Base-by-base conservation (phyloP, 92 coral and sea anemone genomes). In the Plumapathes pennacea region DNA sequence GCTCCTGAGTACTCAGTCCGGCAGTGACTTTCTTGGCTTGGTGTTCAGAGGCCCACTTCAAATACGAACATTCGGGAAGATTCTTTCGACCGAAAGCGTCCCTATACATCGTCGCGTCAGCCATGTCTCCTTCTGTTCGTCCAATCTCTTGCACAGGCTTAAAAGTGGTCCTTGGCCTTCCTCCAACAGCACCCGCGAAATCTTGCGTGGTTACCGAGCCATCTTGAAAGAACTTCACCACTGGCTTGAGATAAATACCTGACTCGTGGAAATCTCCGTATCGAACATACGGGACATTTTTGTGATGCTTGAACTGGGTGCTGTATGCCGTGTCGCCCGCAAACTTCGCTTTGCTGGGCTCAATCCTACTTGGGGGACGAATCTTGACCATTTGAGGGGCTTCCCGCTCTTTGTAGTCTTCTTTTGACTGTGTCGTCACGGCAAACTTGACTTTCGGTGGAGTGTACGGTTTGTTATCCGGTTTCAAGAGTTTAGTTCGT, bases 211-310 rank as follows among this genome's bases (percentile, higher is more conserved):
- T 91, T 0, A 91, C 89, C 17, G 97, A 91, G 15, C 96, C 96
- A 51, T 82, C 89, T 46, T 86, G 88, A 31, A 64, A 68, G 72
- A 91, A 91, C 79, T 88, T 91, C 20, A 67, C 76, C 14, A 72
- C 59, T 4, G 97, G 97, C 38, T 91, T 91, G 1, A 83, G 84
- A 30, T 87, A 91, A 44, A 83, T 52, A 32, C 44, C 82, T 10
- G 87, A 57, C 66, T 88, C 97, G 83, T 91, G 97, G 40, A 90
- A 60, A 55, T 87, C 97, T 4, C 97, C 95, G 62, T 91, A 91
- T 1, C 90, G 82, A 33, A 79, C 44, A 24, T 66, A 92, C 23
- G 92, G 86, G n/a, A 73, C 88, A 32, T 54, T 66, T 10, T 59
- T 56, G 75, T 88, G 78, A 50, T 64, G 80, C 41, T 89, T 89